Conservation (phyloP, 2,888 invertebrate genomes). For the Amblyteles armatorius region DNA sequence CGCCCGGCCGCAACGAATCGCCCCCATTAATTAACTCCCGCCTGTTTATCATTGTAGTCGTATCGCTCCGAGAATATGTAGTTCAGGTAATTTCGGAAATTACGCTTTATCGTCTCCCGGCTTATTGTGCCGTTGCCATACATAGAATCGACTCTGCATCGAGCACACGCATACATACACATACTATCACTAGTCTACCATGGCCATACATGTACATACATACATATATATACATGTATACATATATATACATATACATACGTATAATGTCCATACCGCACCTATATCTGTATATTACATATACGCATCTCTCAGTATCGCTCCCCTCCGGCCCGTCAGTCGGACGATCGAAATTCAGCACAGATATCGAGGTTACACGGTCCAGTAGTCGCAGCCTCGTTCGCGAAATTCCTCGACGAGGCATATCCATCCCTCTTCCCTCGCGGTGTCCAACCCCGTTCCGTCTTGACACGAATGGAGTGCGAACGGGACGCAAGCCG, state of each 20-base stretch:
- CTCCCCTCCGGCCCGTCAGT: conserved; percentile 38
- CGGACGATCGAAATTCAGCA: conserved; percentile 47
- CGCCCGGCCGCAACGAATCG: background rate
- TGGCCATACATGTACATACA: background rate
- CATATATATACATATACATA: too few species aligned
- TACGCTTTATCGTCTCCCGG: conserved; percentile 23
- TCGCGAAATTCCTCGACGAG: conserved; percentile 52
- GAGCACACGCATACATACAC: background rate
- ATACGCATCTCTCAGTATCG: background rate
- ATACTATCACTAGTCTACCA: too few species aligned
- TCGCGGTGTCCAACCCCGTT: conserved; percentile 16
- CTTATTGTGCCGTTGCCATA: conserved; percentile 18
- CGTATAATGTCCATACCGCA: too few species aligned
- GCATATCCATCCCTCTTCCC: conserved; percentile 35
- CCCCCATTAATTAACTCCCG: conserved; percentile 14
- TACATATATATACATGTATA: too few species aligned
- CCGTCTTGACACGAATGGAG: conserved; percentile 55
- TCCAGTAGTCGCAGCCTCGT: conserved; percentile 14
- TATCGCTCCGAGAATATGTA: conserved; percentile 30
- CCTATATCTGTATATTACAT: too few species aligned
- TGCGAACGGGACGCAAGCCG: conserved; percentile 44
- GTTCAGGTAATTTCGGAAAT: conserved; percentile 45
- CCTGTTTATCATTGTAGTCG: conserved; percentile 8
- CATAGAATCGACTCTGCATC: background rate
- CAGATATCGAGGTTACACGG: conserved; percentile 41